Percentiles rank a stretch among this genome's conserved stretches.
phyloP scores from a whole-genome alignment of 2,797 vertebrate species.

The Mustela erminea region DNA sequence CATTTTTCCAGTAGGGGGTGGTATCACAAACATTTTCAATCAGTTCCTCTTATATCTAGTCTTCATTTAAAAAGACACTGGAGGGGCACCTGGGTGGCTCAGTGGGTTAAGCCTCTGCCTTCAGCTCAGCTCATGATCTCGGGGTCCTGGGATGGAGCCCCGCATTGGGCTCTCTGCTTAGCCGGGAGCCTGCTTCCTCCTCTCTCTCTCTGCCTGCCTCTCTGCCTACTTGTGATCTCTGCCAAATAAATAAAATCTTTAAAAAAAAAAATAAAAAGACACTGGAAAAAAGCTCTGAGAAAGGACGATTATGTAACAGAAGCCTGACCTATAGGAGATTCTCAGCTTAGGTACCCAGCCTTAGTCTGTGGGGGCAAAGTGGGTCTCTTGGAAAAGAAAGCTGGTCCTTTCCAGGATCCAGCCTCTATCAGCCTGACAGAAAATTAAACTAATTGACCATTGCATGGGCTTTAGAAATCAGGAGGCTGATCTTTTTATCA shows the following conservation, averaged over 20 bases:
- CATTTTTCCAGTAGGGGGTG: neutral
- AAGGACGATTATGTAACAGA: neutral
- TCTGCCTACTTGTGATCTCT: too few relatives aligned
- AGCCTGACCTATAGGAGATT: neutral
- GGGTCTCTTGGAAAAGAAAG: neutral
- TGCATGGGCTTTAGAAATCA: conserved; percentile 11
- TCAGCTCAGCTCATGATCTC: too few relatives aligned
- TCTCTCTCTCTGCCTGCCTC: too few relatives aligned
- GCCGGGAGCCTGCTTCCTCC: too few relatives aligned
- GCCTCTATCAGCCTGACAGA: neutral
- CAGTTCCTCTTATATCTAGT: neutral
- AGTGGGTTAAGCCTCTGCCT: too few relatives aligned
- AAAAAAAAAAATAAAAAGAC: neutral
- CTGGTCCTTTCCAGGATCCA: neutral
- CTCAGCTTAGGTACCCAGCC: neutral
- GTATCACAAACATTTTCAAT: neutral
- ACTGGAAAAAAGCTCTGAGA: neutral
- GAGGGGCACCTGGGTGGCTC: too few relatives aligned
- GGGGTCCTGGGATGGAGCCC: too few relatives aligned
- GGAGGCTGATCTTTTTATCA: neutral
- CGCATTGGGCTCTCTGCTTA: too few relatives aligned
- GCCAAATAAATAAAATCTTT: too few relatives aligned
- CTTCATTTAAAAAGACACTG: neutral
- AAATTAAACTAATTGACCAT: neutral
- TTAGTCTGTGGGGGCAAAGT: neutral